phyloP scores from a whole-genome alignment of 2,888 invertebrate genomes.

The Tromatobia lineatoria region DNA sequence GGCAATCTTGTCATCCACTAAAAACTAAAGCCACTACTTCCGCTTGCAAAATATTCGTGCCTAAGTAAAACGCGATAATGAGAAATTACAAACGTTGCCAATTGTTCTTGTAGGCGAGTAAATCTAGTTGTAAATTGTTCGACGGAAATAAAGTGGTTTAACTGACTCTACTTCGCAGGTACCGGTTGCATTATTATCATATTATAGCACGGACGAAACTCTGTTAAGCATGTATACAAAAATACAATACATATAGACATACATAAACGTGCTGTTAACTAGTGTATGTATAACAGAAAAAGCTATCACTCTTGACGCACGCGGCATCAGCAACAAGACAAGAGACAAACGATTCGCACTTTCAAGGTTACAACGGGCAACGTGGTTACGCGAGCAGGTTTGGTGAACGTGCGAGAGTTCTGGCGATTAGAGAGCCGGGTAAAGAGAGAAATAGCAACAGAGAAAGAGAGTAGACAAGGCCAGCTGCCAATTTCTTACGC shows the following conservation, averaged over 20 bases:
- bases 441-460: conserved; percentile 45
- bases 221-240: background rate
- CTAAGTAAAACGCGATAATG: conserved; percentile 33
- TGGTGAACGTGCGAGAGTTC: conserved; percentile 48
- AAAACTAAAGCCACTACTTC: background rate
- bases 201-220: conserved; percentile 12
- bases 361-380: conserved; percentile 49
- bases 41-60: background rate
- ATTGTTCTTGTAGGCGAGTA: conserved; percentile 49
- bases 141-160: conserved; percentile 26
- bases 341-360: conserved; percentile 54
- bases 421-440: conserved; percentile 26
- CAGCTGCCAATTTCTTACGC: conserved; percentile 66
- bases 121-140: conserved; percentile 29
- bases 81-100: conserved; percentile 57
- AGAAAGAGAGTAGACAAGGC: conserved; percentile 59
- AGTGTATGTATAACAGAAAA: conserved; percentile 10
- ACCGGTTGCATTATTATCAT: conserved; percentile 1
- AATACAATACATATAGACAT: background rate
- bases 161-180: background rate
- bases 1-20: background rate
- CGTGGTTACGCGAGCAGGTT: conserved; percentile 28
- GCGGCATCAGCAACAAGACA: conserved; percentile 34
- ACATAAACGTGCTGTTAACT: background rate
- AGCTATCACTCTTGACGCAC: conserved; percentile 46